Evolutionary conservation across 2,888 invertebrate genomes (phyloP), one percentile per base, ranked within the genome.

Genomic region (Lumbricus terrestris): DNA sequence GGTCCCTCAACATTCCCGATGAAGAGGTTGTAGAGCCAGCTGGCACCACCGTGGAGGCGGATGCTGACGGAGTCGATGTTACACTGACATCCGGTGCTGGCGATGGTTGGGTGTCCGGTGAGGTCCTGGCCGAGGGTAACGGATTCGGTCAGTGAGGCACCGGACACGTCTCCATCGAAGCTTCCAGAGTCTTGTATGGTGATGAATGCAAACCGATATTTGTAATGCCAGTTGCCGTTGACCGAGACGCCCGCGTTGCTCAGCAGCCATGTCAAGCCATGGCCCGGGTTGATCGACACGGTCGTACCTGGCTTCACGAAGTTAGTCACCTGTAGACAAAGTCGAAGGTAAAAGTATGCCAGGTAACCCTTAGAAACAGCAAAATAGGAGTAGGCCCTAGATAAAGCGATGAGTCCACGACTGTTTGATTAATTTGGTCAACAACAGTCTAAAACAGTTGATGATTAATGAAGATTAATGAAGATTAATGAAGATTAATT

Each of bases 21-120:
- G 47, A 91, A 82, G 8, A 89, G 83, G 29, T 90, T 89, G 90
- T 90, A 90, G 54, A 91, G 33, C 89, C 89, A 88, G 40, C 90
- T 88, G 34, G 89, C 82, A 8, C 90, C 89, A 23, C 91, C 91
- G 82, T 89, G 88, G 29, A 90, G 33, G 20, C 88, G 88, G n/a
- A 91, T 34, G 29, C 90, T 40, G 20, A 91, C 29, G 69, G 90
- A 47, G 16, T 82, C 42, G 34, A 91, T 38, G 35, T 47, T 37
- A 42, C 40, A 37, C n/a, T 88, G n/a, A 88, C 91, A 91, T 29
- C 90, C 42, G 23, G 47, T 83, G 37, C 90, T 83, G 29, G 88
- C n/a, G 23, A 91, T 89, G n/a, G 40, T 88, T 13, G 88, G 90
- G 20, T 23, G 47, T 29, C 88, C 88, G 33, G 90, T 35, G 33